Evolutionary conservation across 35 echinoderm and acorn worm species (phyloP).

Genomic region (Eucidaris tribuloides): DNA sequence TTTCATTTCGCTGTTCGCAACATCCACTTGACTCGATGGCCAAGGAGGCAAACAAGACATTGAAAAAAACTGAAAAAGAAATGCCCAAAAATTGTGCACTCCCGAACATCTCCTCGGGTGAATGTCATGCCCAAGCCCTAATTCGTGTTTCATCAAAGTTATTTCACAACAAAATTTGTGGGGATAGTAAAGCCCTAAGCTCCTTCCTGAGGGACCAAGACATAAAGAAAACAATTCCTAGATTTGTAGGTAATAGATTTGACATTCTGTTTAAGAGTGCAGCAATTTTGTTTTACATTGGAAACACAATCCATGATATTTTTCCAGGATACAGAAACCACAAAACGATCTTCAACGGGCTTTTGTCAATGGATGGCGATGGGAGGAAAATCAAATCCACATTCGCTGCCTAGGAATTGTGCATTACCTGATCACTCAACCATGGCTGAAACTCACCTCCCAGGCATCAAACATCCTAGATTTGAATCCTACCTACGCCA

Average conservation of each 20-base stretch:
- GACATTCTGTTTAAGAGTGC: constrained; percentile 1
- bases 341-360: background rate
- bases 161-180: background rate
- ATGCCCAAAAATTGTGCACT: background rate
- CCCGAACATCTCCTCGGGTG: background rate
- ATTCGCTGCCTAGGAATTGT: background rate
- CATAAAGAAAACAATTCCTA: background rate
- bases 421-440: background rate
- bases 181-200: background rate
- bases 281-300: background rate
- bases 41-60: background rate
- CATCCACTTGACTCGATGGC: constrained; percentile 23
- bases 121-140: background rate
- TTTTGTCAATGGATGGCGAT: background rate
- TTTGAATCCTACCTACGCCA: background rate
- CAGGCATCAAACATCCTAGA: background rate
- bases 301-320: background rate
- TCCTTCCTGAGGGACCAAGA: background rate
- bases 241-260: constrained; percentile 5
- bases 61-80: background rate
- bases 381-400: background rate
- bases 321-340: background rate
- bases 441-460: background rate
- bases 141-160: background rate
- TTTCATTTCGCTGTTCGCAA: constrained; percentile 29